Evolutionary conservation across 2,888 invertebrate genomes (phyloP), one percentile per base, ranked within the genome.

Genomic region (Drosophila bunnanda): DNA sequence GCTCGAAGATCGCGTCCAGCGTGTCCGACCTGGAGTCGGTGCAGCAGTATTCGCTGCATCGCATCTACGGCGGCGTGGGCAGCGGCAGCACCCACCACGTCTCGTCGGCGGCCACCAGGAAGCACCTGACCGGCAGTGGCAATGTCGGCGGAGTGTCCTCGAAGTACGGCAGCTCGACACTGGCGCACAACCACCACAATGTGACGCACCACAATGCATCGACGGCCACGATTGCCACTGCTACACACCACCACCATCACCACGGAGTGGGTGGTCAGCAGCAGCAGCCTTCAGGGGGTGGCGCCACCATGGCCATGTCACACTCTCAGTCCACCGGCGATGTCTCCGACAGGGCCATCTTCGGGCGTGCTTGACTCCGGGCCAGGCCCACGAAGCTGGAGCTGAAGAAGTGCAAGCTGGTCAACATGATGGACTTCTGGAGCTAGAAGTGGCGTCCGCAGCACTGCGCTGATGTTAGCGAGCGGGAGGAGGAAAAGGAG

Each of bases 241-340:
- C 88, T 20, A 84, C 87, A 44, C 93, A 93, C 79, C 89, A 93
- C 57, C 83, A 88, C 56, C 82, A 81, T 54, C 91, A 90, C 67
- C 82, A 68, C 10, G 43, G 64, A n/a, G 53, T n/a, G 36, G 41
- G 41, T 10, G 80, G 69, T 1, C 48, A 65, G 53, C 25, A 68
- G 75, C 53, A 17, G 39, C 66, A 55, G 28, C 43, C 53, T 30
- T 67, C 38, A 32, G 58, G 43, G 10, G 66, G 72, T 7, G 34
- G 68, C 59, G 73, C 77, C 41, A 92, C 90, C 54, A 75, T 56
- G 56, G 75, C 84, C 60, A 93, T 94, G 87, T 93, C 94, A 32
- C 95, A 95, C 90, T 95, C 94, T 34, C 95, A 95, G 86, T 94
- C 94, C 28, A 94, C 94, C 9, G 94, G 94, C 30, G 95, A 95